phyloP scores from a whole-genome alignment of 64 coral and sea anemone genomes.

The Acropora yongei region DNA sequence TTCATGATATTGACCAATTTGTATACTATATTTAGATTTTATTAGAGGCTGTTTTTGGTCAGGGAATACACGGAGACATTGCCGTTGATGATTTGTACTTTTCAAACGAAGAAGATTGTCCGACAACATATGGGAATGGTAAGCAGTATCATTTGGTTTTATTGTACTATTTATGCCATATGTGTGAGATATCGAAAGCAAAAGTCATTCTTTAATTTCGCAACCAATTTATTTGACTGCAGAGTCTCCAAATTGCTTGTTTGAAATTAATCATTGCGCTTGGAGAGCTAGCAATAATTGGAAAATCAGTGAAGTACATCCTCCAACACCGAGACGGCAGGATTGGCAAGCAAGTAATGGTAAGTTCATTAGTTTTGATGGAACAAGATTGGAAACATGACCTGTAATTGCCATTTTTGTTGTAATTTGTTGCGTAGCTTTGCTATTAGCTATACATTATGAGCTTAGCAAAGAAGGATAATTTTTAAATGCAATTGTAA shows the following conservation, averaged over 20 bases:
- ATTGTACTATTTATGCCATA: no score
- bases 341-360: constrained; percentile 2
- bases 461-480: no score
- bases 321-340: not conserved
- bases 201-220: no score
- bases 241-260: constrained; percentile 26
- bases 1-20: no score
- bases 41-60: constrained; percentile 44
- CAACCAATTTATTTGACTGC: no score
- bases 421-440: no score
- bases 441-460: no score
- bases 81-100: constrained; percentile 58
- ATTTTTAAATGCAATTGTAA: no score
- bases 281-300: constrained; percentile 20
- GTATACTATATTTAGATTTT: constrained; percentile 14
- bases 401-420: no score
- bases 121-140: constrained; percentile 4
- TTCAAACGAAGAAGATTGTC: no score
- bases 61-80: constrained; percentile 50
- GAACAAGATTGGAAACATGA: no score
- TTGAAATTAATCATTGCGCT: constrained; percentile 35
- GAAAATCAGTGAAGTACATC: constrained; percentile 2
- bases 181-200: not conserved
- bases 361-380: not conserved
- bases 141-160: not conserved